These are phyloP conservation scores for Stenolophus ochropezus DNA, from an alignment of 2,888 invertebrate species.

Conservation along the genomic window DNA sequence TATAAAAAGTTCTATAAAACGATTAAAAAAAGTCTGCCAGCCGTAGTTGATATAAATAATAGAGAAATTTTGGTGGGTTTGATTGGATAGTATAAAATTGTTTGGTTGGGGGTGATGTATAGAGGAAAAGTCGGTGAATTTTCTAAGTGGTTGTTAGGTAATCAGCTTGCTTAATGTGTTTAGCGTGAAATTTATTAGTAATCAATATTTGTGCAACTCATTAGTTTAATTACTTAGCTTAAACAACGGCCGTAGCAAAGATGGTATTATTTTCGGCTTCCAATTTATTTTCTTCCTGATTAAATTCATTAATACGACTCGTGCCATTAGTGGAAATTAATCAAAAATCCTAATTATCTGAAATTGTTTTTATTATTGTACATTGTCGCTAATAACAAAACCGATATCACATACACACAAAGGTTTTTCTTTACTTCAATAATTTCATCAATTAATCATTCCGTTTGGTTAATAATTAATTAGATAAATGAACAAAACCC, in stretches of 20 bases:
- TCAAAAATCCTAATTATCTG: not conserved
- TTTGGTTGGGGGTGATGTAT: no score
- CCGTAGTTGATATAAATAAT: no score
- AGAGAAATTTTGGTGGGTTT: no score
- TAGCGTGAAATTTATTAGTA: conserved; percentile 1
- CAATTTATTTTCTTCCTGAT: conserved; percentile 46
- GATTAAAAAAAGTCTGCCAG: no score
- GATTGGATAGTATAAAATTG: no score
- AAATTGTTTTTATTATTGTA: not conserved
- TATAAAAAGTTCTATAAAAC: no score
- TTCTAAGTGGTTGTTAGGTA: conserved; percentile 14
- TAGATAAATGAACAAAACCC: not conserved
- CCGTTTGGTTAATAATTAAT: not conserved
- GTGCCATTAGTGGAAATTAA: not conserved
- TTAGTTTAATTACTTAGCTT: conserved; percentile 40
- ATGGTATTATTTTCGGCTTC: conserved; percentile 37
- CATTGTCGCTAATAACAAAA: no score
- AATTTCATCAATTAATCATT: not conserved
- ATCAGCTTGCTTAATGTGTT: conserved; percentile 22
- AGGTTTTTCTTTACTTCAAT: not conserved
- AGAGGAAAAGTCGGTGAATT: not conserved
- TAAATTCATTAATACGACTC: conserved; percentile 29
- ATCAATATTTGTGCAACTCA: conserved; percentile 46
- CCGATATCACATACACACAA: not conserved
- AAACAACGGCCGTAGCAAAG: conserved; percentile 6